Evolutionary conservation across 1,140 invertebrate genomes (phyloP).

Genomic region (Drosophila pectinifera): DNA sequence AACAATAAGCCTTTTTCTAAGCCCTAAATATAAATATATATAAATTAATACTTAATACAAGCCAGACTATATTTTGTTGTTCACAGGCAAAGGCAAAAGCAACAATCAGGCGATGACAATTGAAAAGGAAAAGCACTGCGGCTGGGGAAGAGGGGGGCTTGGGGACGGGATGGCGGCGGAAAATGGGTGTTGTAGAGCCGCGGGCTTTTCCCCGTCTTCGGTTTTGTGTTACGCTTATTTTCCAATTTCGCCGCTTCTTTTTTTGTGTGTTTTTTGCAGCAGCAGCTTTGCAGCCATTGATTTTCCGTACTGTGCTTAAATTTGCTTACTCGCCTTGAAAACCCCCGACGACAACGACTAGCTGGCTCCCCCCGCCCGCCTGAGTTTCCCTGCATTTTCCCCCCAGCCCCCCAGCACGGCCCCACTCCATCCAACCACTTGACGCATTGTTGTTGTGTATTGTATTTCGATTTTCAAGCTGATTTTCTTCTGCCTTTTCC

Average conservation of each 20-base stretch:
- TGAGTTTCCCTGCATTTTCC: not conserved
- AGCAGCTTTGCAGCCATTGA: slow-evolving; percentile 65
- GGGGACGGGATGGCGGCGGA: no score
- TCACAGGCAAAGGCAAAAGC: slow-evolving; percentile 21
- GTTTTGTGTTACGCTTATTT: slow-evolving; percentile 84
- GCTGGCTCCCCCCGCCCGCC: not conserved
- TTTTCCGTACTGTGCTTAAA: slow-evolving; percentile 74
- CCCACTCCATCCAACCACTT: slow-evolving; percentile 25
- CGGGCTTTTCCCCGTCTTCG: slow-evolving; percentile 52
- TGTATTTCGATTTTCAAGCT: slow-evolving; percentile 61
- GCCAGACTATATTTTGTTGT: not conserved
- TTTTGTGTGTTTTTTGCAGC: slow-evolving; percentile 27
- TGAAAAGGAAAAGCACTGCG: not conserved
- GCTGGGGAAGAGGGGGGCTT: not conserved
- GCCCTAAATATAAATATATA: not conserved
- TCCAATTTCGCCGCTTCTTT: slow-evolving; percentile 65
- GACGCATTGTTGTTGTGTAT: slow-evolving; percentile 47
- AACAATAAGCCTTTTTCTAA: not conserved
- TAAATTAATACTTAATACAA: no score
- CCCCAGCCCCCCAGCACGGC: not conserved
- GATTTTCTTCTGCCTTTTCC: slow-evolving; percentile 36
- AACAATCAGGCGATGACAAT: slow-evolving; percentile 55
- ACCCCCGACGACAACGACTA: not conserved
- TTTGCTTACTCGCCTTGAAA: slow-evolving; percentile 71
- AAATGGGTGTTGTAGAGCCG: slow-evolving; percentile 32